Conservation (phyloP, 2,797 vertebrate species). For the Sebastes alutus region DNA sequence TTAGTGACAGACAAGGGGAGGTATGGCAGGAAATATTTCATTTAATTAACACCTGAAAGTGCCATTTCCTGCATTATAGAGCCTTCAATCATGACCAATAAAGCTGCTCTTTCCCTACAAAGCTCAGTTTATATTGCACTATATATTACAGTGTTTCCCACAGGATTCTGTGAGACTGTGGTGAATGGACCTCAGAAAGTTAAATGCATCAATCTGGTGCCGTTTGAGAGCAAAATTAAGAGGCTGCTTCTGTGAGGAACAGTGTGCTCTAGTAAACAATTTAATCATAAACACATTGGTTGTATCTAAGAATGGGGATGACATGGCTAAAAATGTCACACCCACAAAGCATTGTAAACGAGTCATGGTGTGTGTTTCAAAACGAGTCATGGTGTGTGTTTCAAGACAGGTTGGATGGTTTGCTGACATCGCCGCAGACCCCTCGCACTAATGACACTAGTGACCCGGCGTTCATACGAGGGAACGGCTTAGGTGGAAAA, state of each 20-base stretch:
- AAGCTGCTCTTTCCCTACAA: background rate
- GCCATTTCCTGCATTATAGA: background rate
- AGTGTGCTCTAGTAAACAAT: background rate
- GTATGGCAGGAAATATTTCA: background rate
- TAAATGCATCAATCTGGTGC: background rate
- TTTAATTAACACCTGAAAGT: background rate
- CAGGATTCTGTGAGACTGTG: background rate
- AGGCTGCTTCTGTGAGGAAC: background rate
- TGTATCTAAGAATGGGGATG: background rate
- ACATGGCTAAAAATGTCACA: background rate
- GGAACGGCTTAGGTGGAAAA: background rate
- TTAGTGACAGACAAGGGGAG: background rate
- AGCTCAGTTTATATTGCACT: background rate
- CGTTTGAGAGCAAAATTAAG: background rate
- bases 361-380: background rate
- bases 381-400: background rate
- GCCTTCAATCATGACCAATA: background rate
- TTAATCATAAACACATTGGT: background rate
- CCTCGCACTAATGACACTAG: background rate
- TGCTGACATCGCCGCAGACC: background rate
- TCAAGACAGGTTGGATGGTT: background rate
- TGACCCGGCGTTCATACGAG: too few species aligned
- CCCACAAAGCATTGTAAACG: background rate
- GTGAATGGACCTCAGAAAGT: background rate
- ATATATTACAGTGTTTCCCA: background rate